These are phyloP conservation scores for Hirudo medicinalis DNA, from an alignment of 1,140 invertebrate species.

Conservation along the genomic window DNA sequence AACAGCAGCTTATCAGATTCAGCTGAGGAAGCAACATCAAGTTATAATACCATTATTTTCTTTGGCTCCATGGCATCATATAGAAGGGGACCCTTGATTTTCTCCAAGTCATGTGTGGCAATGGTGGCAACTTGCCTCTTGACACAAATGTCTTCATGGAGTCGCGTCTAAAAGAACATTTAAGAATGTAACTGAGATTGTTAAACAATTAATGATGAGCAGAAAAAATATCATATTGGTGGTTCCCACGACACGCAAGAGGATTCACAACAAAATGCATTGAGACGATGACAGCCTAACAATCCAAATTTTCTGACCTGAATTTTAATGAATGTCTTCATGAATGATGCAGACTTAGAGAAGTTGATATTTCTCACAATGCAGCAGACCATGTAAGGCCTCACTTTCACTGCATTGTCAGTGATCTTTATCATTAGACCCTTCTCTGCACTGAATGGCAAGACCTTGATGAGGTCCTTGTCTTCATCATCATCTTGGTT, in stretches of 20 bases:
- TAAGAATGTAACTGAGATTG: background rate
- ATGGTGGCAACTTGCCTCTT: constrained; percentile 63
- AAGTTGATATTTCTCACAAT: constrained; percentile 55
- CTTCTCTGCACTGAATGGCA: constrained; percentile 46
- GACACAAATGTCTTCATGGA: constrained; percentile 64
- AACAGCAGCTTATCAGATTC: no score
- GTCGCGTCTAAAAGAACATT: constrained; percentile 46
- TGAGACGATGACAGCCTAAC: background rate
- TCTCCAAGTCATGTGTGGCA: constrained; percentile 63
- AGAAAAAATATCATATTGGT: no score
- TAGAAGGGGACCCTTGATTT: constrained; percentile 50
- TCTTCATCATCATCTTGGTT: constrained; percentile 27
- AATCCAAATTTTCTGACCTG: constrained; percentile 43
- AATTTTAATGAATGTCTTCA: constrained; percentile 64
- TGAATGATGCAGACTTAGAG: constrained; percentile 44
- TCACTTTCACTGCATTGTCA: constrained; percentile 47
- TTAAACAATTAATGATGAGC: background rate
- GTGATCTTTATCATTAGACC: constrained; percentile 46
- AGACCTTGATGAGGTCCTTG: constrained; percentile 39
- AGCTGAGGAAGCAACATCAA: no score
- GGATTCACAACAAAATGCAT: background rate
- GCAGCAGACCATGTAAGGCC: constrained; percentile 60
- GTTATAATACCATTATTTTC: constrained; percentile 42
- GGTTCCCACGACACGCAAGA: constrained; percentile 13
- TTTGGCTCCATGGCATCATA: constrained; percentile 54